Conservation (phyloP, 2,797 vertebrate species). For the Clarias laeviceps region DNA sequence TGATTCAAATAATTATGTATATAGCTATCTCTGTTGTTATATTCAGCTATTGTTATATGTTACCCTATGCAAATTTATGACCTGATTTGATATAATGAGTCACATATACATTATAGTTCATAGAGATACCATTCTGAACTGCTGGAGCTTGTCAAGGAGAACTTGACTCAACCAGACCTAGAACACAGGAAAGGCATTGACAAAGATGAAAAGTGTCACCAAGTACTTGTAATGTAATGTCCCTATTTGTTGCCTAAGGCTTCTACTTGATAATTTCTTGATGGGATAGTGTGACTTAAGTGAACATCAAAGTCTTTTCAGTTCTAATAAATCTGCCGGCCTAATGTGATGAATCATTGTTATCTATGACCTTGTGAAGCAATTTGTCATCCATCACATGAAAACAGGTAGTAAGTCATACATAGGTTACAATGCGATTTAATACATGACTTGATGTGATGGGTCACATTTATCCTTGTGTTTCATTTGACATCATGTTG, state of each 20-base stretch:
- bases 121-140: background rate
- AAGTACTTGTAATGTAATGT: background rate
- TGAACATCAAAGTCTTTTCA: background rate
- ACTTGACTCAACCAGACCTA: background rate
- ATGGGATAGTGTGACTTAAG: background rate
- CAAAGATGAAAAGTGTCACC: background rate
- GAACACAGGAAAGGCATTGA: background rate
- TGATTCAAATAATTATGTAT: background rate
- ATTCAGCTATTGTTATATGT: too few relatives aligned
- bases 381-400: background rate
- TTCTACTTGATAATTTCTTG: background rate
- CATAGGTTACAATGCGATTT: too few relatives aligned
- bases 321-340: background rate
- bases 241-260: slow-evolving; percentile 4
- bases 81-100: too few relatives aligned
- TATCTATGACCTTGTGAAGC: slow-evolving; percentile 1
- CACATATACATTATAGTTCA: background rate
- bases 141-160: background rate
- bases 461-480: background rate
- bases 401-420: too few relatives aligned
- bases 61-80: too few relatives aligned
- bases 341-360: background rate
- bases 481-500: background rate
- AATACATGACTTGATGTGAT: too few relatives aligned
- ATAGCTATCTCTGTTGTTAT: background rate